phyloP scores from a whole-genome alignment of 2,888 invertebrate genomes.

The Anaspis maculata region DNA sequence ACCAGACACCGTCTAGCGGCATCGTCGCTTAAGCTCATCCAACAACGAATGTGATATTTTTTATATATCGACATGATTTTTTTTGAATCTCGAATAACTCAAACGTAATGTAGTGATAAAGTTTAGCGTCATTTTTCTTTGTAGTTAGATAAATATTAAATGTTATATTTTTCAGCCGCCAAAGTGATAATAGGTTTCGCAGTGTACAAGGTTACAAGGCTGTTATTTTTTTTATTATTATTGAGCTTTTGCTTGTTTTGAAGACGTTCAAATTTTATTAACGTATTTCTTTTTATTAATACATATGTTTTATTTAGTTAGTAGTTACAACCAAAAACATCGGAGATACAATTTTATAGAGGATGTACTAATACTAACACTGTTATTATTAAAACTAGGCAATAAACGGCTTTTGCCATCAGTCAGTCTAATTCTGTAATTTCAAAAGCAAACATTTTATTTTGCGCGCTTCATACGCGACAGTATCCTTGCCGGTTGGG shows the following conservation, averaged over 20 bases:
- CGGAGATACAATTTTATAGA: neutral
- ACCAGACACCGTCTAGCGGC: conserved; percentile 84
- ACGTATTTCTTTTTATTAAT: too few species aligned
- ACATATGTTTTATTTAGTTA: neutral
- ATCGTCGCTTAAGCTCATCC: conserved; percentile 43
- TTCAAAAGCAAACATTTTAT: conserved; percentile 74
- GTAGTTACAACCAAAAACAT: neutral
- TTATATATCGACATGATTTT: too few species aligned
- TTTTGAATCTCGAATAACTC: too few species aligned
- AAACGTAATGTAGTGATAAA: too few species aligned
- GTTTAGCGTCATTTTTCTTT: too few species aligned
- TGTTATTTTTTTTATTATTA: too few species aligned
- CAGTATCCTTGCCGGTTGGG: conserved; percentile 73
- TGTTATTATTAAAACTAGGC: neutral
- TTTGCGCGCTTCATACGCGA: conserved; percentile 81
- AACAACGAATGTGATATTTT: conserved; percentile 16
- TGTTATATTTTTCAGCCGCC: too few species aligned
- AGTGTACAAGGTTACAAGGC: too few species aligned
- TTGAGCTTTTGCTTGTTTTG: too few species aligned
- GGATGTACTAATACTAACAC: neutral
- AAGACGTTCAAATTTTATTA: too few species aligned
- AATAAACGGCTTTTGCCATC: neutral
- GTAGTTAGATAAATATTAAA: too few species aligned
- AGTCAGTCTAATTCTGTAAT: conserved; percentile 49
- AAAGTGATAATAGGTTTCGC: too few species aligned